Evolutionary conservation across 2,888 invertebrate species (phyloP).

Genomic region (Spisula subtruncata): DNA sequence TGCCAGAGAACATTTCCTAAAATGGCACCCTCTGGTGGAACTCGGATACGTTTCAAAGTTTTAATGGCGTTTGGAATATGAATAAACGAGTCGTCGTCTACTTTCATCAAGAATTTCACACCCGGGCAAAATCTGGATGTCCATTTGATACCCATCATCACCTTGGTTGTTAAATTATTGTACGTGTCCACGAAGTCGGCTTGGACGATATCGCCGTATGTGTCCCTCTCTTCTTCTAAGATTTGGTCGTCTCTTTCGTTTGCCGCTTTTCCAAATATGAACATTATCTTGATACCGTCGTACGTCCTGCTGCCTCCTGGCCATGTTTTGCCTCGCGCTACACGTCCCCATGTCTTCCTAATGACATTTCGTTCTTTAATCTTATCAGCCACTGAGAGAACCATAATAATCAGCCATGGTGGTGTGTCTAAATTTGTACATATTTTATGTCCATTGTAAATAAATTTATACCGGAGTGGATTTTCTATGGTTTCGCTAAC

Average conservation of each 20-base stretch:
- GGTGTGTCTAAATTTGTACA: not conserved
- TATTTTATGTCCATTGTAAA: conserved; percentile 3
- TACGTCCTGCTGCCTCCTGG: not conserved
- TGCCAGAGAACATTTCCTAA: not conserved
- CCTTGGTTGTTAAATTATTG: conserved; percentile 9
- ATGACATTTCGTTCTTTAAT: not conserved
- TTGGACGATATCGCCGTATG: conserved; percentile 19
- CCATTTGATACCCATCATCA: not conserved
- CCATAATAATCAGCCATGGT: not conserved
- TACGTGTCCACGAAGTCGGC: conserved; percentile 27
- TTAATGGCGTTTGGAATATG: not conserved
- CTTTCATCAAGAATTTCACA: conserved; percentile 13
- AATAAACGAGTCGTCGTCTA: conserved; percentile 10
- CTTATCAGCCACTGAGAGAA: not conserved
- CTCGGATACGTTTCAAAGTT: not conserved
- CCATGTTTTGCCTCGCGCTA: not conserved
- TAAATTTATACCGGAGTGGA: not conserved
- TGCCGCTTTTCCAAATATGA: not conserved
- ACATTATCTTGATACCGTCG: not conserved
- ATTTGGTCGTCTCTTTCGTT: not conserved
- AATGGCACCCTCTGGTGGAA: not conserved
- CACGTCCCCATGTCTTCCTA: conserved; percentile 6
- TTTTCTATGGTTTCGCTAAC: not conserved
- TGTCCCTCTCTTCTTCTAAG: not conserved
- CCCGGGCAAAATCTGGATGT: not conserved